Base-by-base conservation (phyloP, 2,797 vertebrate genomes). In the Rhyacichthys aspro region DNA sequence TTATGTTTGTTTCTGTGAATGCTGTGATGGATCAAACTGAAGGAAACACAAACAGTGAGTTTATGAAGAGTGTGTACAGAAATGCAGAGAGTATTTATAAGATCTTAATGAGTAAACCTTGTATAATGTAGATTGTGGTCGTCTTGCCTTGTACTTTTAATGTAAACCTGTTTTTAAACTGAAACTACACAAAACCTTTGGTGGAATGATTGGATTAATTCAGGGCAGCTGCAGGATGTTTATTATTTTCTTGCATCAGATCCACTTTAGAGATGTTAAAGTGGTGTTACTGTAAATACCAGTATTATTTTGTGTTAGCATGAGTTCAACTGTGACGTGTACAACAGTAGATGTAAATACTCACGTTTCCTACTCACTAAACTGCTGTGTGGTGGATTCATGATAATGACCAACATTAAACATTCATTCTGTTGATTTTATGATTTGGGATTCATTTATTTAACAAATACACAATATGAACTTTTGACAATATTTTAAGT, bases 301-400 rank as follows among this genome's bases (percentile, higher is more conserved):
- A 94, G 94, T 75, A 37, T 94, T 93, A 8, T 94, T 92, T 93
- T 91, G 94, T 96, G 94, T 93, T 95, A 94, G 95, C 96, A 96
- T 97, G 96, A 88, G 87, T 91, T 78, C 65, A 93, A 88, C 90
- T 92, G 93, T 95, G 93, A 92, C 87, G 94, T 82, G 73, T 57
- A 93, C 83, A 91, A 91, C 92, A 91, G 93, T 95, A 95, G 92
- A 93, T 97, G 95, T 96, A 96, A 95, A 98, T 96, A 96, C 90
- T 93, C 90, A 88, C 86, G 9, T 88, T 66, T 86, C 90, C 93
- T 90, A 89, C 89, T 93, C 92, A 93, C 91, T 91, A 88, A 87
- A 94, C 92, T 93, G 92, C 92, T 95, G 94, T 97, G 93, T 93
- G 93, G 94, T 96, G 94, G 88, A 95, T 94, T 95, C 93, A 95